Percentiles rank a stretch among this genome's conserved stretches.
phyloP scores from a whole-genome alignment of 2,797 vertebrate genomes.

The Coccyzus lansbergi region DNA sequence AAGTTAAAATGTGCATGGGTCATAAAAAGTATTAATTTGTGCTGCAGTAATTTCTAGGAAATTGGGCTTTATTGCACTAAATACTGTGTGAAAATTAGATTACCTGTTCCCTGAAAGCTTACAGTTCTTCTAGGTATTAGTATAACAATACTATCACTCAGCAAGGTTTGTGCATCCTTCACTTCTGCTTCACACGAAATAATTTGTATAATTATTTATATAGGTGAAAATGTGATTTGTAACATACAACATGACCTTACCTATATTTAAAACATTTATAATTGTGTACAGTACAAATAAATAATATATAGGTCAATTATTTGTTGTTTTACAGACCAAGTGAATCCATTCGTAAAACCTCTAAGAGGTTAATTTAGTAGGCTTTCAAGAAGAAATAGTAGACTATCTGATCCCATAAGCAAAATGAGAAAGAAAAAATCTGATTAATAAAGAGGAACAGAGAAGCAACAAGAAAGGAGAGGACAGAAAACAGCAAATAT shows the following conservation, averaged over 20 bases:
- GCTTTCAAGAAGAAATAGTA: neutral
- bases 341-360: neutral
- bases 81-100: neutral
- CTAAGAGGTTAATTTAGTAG: neutral
- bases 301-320: neutral
- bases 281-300: neutral
- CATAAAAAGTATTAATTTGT: neutral
- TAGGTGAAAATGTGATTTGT: conserved; percentile 1
- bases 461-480: neutral
- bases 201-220: conserved; percentile 5
- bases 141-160: neutral
- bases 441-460: neutral
- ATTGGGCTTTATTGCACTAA: neutral
- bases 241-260: neutral
- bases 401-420: neutral
- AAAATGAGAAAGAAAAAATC: neutral
- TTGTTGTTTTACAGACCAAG: neutral
- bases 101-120: neutral
- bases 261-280: neutral
- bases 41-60: neutral
- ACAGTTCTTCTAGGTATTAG: neutral
- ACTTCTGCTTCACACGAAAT: neutral
- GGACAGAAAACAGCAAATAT: neutral
- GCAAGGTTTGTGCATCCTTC: neutral
- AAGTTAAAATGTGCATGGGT: neutral